phyloP scores from a whole-genome alignment of 2,888 invertebrate genomes.

The Nemoura dubitans region DNA sequence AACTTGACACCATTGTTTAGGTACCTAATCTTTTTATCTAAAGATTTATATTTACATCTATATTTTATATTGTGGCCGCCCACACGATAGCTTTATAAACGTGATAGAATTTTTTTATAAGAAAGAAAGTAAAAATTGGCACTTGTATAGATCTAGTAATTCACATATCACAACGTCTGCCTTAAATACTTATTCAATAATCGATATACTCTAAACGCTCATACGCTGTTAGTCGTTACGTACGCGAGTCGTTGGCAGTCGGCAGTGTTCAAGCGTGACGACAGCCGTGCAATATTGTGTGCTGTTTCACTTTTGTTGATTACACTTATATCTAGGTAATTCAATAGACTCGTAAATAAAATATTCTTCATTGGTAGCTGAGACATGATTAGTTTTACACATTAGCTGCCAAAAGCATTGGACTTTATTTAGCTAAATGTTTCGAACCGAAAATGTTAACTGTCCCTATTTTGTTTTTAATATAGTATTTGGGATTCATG shows the following conservation, averaged over 20 bases:
- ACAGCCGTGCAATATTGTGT: neutral
- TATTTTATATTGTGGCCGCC: neutral
- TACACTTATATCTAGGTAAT: neutral
- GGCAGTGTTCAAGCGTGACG: neutral
- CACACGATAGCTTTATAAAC: neutral
- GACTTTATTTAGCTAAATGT: no score
- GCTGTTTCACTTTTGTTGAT: neutral
- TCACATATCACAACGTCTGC: neutral
- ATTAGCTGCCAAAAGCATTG: neutral
- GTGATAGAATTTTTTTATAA: neutral
- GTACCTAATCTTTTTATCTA: neutral
- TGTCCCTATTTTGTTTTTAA: neutral
- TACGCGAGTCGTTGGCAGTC: neutral
- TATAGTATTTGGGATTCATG: neutral
- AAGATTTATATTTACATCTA: neutral
- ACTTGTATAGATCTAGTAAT: neutral
- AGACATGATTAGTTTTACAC: neutral
- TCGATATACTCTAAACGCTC: neutral
- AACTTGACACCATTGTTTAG: neutral
- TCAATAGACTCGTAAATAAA: neutral
- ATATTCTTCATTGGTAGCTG: neutral
- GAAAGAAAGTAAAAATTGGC: neutral
- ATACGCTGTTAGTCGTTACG: neutral
- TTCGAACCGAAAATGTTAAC: no score
- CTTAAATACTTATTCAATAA: slow-evolving; percentile 5